phyloP scores from a whole-genome alignment of 2,113 vertebrate genomes.

The Herpailurus yagouaroundi region DNA sequence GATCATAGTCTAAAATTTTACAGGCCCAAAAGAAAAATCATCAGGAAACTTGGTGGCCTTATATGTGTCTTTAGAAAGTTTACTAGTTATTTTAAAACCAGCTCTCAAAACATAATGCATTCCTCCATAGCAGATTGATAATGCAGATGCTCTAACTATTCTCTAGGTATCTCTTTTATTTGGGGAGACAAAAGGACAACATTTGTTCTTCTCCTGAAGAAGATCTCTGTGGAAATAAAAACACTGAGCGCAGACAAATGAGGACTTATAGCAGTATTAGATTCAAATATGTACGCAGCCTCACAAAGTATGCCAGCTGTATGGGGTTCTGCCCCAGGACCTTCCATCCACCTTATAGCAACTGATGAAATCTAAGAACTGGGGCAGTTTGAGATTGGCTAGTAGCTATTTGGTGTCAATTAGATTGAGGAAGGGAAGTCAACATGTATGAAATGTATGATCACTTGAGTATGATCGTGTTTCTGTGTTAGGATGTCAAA shows the following conservation, averaged over 20 bases:
- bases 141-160: not conserved
- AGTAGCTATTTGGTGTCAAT: not conserved
- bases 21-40: not conserved
- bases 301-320: not conserved
- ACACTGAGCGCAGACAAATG: not conserved
- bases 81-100: not conserved
- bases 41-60: not conserved
- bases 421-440: not conserved
- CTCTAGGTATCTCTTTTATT: not conserved
- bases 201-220: not conserved
- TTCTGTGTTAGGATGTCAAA: not conserved
- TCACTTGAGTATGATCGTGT: not conserved
- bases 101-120: not conserved
- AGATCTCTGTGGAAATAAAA: not conserved
- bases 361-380: not conserved
- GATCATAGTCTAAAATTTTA: not conserved
- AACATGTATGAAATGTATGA: not conserved
- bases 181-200: not conserved
- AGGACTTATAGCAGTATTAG: not conserved
- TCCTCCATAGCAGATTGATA: not conserved
- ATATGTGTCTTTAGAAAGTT: constrained; percentile 27
- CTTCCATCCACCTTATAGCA: not conserved
- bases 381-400: not conserved
- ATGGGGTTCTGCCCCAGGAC: not conserved
- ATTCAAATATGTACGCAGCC: not conserved